A percentile compares a stretch with the other conserved stretches of the same genome.
phyloP scores from a whole-genome alignment of 1,140 invertebrate genomes.

The Aphelinus certus region DNA sequence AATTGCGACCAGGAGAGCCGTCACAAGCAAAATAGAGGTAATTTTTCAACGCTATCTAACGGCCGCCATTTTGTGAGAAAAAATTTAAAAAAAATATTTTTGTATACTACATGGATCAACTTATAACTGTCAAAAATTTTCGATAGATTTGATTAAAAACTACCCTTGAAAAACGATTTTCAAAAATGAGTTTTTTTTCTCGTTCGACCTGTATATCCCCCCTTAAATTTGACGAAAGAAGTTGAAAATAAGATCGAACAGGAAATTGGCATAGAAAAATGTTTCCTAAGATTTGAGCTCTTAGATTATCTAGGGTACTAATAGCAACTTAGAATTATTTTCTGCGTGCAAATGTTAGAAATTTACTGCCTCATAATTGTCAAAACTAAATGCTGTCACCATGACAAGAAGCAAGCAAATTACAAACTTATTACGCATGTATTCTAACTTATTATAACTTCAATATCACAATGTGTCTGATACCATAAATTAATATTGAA shows the following conservation, averaged over 20 bases:
- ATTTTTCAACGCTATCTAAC: too few species aligned
- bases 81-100: too few species aligned
- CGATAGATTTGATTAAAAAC: too few species aligned
- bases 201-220: too few species aligned
- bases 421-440: slow-evolving; percentile 19
- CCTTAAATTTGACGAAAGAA: not conserved
- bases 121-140: too few species aligned
- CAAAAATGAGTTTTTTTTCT: too few species aligned
- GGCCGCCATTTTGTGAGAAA: too few species aligned
- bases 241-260: slow-evolving; percentile 3
- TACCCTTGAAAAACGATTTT: too few species aligned
- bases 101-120: too few species aligned
- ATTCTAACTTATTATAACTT: slow-evolving; percentile 39
- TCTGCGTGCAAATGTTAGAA: slow-evolving; percentile 3
- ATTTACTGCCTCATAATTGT: not conserved
- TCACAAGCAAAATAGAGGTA: too few species aligned
- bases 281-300: not conserved
- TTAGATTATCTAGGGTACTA: not conserved
- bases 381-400: not conserved
- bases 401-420: not conserved
- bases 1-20: too few species aligned
- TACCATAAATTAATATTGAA: slow-evolving; percentile 50
- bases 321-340: slow-evolving; percentile 1
- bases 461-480: slow-evolving; percentile 55
- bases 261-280: slow-evolving; percentile 17